Evolutionary conservation across 2,888 invertebrate genomes (phyloP).

Genomic region (Cancer borealis): DNA sequence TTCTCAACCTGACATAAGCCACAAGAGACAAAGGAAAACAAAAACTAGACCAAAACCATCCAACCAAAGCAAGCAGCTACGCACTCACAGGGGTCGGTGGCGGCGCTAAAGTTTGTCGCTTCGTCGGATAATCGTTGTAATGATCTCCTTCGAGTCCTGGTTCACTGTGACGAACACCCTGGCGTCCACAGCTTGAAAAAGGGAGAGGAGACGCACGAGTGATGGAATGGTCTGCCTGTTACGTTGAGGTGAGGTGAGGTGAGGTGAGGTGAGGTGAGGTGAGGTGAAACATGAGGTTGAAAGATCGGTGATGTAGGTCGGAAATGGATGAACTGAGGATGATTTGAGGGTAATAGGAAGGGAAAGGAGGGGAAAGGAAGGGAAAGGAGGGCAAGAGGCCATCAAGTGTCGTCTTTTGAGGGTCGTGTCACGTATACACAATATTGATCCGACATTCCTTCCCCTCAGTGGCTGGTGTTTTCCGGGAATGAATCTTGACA

Average conservation of each 20-base stretch:
- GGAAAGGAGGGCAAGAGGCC: neutral
- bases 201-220: neutral
- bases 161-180: neutral
- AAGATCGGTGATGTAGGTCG: neutral
- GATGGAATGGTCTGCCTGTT: neutral
- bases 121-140: neutral
- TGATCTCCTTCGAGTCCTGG: slow-evolving; percentile 13
- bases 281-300: neutral
- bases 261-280: neutral
- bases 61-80: too few species aligned
- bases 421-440: neutral
- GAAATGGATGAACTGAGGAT: neutral
- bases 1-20: too few species aligned
- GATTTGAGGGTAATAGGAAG: neutral
- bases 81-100: neutral
- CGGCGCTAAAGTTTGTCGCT: slow-evolving; percentile 2
- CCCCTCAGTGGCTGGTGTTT: neutral
- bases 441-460: neutral
- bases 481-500: neutral
- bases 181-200: slow-evolving; percentile 32
- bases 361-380: neutral
- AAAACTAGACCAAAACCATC: neutral
- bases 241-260: neutral
- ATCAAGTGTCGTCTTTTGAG: neutral
- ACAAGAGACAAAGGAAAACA: neutral